phyloP scores from a whole-genome alignment of 2,888 invertebrate genomes.

The Tetranychus truncatus region DNA sequence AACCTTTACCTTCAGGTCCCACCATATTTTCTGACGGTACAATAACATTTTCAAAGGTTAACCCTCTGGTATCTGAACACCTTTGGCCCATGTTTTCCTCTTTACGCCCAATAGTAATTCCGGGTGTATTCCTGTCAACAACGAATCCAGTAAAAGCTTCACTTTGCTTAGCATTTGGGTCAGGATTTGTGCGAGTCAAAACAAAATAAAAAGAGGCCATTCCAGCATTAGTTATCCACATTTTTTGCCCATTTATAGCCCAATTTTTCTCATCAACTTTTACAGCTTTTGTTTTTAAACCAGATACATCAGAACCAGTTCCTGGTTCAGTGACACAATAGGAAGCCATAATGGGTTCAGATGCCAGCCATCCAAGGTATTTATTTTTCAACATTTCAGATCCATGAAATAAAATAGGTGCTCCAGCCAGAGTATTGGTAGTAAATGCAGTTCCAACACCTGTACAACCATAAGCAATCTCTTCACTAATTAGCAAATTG shows the following conservation, averaged over 20 bases:
- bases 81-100: slow-evolving; percentile 92
- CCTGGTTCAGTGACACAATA: slow-evolving; percentile 90
- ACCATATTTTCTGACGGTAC: slow-evolving; percentile 81
- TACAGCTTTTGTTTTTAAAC: slow-evolving; percentile 69
- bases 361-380: slow-evolving; percentile 26
- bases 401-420: slow-evolving; percentile 27
- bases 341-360: slow-evolving; percentile 39
- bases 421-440: slow-evolving; percentile 54
- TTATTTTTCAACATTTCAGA: slow-evolving; percentile 29
- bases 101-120: slow-evolving; percentile 35
- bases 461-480: slow-evolving; percentile 76
- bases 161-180: slow-evolving; percentile 69
- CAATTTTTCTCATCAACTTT: slow-evolving; percentile 77
- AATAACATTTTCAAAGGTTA: slow-evolving; percentile 88
- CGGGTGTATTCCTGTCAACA: slow-evolving; percentile 71
- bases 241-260: slow-evolving; percentile 75
- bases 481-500: slow-evolving; percentile 64
- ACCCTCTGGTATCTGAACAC: slow-evolving; percentile 68
- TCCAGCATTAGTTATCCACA: slow-evolving; percentile 99
- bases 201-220: slow-evolving; percentile 75
- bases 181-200: slow-evolving; percentile 71
- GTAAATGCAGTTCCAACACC: slow-evolving; percentile 77
- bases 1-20: slow-evolving; percentile 70
- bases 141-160: slow-evolving; percentile 95
- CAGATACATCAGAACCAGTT: slow-evolving; percentile 86